Conservation (phyloP, 1,140 invertebrate genomes). For the Micrasema minimum region DNA sequence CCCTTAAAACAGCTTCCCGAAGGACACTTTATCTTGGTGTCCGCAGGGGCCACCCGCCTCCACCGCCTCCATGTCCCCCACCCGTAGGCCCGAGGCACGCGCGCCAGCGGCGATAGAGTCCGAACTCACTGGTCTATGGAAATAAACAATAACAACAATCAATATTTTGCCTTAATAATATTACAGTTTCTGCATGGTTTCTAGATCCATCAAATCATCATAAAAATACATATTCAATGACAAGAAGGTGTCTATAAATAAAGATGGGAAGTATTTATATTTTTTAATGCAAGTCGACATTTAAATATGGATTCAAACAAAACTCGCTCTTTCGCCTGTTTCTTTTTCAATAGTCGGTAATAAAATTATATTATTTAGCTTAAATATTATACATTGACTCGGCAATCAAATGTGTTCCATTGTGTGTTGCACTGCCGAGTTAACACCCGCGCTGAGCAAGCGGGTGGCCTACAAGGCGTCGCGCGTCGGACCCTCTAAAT, state of each 20-base stretch:
- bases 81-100: constrained; percentile 28
- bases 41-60: constrained; percentile 22
- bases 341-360: no score
- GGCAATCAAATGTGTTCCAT: no score
- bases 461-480: no score
- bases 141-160: constrained; percentile 35
- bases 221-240: not conserved
- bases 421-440: no score
- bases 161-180: not conserved
- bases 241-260: not conserved
- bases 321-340: not conserved
- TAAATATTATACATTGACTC: no score
- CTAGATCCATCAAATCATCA: not conserved
- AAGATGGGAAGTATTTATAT: not conserved
- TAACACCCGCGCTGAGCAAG: no score
- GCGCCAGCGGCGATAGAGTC: constrained; percentile 45
- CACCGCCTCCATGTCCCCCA: constrained; percentile 27
- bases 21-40: constrained; percentile 73
- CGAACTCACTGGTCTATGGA: constrained; percentile 51
- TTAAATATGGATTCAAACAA: not conserved
- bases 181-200: not conserved
- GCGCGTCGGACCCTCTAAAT: no score
- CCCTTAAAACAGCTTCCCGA: constrained; percentile 78
- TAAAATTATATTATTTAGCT: no score
- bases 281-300: not conserved